Percentiles rank a stretch among this genome's conserved stretches.
phyloP scores from a whole-genome alignment of 2,797 vertebrate genomes.

The Enteromius mattozi region DNA sequence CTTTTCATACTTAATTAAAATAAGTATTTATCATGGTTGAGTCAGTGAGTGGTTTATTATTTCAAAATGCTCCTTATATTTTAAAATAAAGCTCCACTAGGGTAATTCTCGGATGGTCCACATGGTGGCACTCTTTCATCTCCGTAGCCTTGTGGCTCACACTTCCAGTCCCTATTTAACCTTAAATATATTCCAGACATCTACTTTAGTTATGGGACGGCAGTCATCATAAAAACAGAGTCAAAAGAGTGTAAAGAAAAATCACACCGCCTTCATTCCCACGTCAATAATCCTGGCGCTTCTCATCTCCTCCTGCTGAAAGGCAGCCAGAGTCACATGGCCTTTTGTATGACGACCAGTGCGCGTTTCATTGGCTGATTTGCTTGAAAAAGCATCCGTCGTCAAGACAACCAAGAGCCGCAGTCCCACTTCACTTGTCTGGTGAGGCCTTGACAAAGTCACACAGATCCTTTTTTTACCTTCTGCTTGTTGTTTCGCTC shows the following conservation, averaged over 20 bases:
- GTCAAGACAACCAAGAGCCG: constrained; percentile 57
- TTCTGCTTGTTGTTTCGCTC: constrained; percentile 37
- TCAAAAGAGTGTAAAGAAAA: constrained; percentile 6
- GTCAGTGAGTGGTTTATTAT: neutral
- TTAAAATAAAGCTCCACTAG: neutral
- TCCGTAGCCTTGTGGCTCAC: neutral
- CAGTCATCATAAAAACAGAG: neutral
- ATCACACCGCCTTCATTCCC: constrained; percentile 28
- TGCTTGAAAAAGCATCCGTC: constrained; percentile 65
- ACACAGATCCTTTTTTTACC: constrained; percentile 53
- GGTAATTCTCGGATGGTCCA: neutral
- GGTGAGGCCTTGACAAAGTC: constrained; percentile 59
- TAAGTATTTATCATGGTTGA: neutral
- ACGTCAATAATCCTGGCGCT: constrained; percentile 41
- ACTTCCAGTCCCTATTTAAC: neutral
- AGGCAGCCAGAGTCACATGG: constrained; percentile 59
- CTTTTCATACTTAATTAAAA: neutral
- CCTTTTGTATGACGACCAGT: constrained; percentile 57
- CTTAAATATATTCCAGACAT: neutral
- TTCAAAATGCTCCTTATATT: neutral
- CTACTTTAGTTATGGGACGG: neutral
- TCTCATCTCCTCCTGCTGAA: constrained; percentile 52
- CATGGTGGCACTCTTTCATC: constrained; percentile 24
- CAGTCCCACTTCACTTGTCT: constrained; percentile 61
- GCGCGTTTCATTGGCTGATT: constrained; percentile 57